Percentiles rank a stretch among this genome's conserved stretches.
Evolutionary conservation across 2,113 vertebrate genomes (phyloP).

Genomic region (Dasyurus viverrinus): DNA sequence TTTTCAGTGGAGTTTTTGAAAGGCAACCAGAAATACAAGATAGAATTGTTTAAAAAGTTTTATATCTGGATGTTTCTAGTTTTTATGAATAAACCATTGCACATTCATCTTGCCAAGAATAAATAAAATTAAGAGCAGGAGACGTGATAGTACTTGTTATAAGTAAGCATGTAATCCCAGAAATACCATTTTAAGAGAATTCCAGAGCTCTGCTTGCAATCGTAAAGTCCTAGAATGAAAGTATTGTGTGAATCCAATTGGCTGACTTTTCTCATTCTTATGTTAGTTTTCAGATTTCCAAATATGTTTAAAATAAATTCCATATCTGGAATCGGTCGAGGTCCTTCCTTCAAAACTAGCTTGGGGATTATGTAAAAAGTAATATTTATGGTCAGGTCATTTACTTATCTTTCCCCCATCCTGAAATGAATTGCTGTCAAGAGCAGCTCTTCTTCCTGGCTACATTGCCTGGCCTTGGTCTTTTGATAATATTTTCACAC

Average conservation of each 20-base stretch:
- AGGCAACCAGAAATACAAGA: not conserved
- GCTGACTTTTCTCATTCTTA: constrained; percentile 36
- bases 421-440: not conserved
- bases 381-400: not conserved
- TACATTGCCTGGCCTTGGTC: constrained; percentile 49
- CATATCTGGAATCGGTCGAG: not conserved
- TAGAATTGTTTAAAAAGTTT: not conserved
- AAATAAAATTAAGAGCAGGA: constrained; percentile 15
- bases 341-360: not conserved
- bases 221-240: not conserved
- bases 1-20: not conserved
- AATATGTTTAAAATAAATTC: not conserved
- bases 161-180: not conserved
- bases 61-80: constrained; percentile 17
- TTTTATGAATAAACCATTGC: not conserved
- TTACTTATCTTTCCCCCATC: not conserved
- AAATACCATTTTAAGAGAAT: not conserved
- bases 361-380: not conserved
- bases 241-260: not conserved
- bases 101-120: constrained; percentile 13
- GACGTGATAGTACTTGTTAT: not conserved
- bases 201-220: not conserved
- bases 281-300: constrained; percentile 6
- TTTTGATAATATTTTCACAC: constrained; percentile 57
- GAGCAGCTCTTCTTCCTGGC: not conserved